Evolutionary conservation across 2,888 invertebrate species (phyloP), one percentile per base, ranked within the genome.

Genomic region (Incurvaria masculella): DNA sequence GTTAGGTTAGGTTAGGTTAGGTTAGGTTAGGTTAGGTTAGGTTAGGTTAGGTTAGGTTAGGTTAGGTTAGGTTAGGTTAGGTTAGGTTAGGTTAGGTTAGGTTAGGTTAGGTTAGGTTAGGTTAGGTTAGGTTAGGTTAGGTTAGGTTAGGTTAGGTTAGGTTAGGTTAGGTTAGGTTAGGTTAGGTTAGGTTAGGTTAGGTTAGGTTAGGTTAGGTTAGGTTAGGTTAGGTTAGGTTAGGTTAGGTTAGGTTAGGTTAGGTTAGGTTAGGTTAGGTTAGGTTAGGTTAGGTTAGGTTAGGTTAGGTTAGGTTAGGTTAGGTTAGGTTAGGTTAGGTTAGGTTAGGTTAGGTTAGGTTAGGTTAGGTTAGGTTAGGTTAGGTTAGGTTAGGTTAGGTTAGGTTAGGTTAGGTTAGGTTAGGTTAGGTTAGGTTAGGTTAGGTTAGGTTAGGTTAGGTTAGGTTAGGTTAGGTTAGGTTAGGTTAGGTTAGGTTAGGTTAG

Each of bases 1-100:
- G 49, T 49, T 49, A 49, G 49, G 49, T 49, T 46, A 43, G 49
- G 49, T 49, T 49, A 46, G 49, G 49, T 45, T 46, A 39, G 47
- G 47, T 47, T 47, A 46, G 46, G 46, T 46, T 47, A 47, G 47
- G 47, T 42, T 38, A 18, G 47, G 42, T 42, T 42, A 42, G 47
- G 33, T 47, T 44, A 21, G 47, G 47, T 43, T 23, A 38, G 43
- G 43, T 43, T 42, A 47, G 39, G 38, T 43, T 40, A 39, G 47
- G 47, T 44, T 47, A 44, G 43, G 43, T 47, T 40, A 20, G 43
- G 27, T 44, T 42, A 16, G 42, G 19, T 16, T n/a, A 2, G 16
- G 43, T 2, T 21, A 3, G 21, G 21, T 42, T 17, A 42, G 43
- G 19, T 43, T 21, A 19, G 20, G 21, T 43, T 21, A 21, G 21